Evolutionary conservation across 2,113 vertebrate species (phyloP).

Genomic region (Craseonycteris thonglongyai): DNA sequence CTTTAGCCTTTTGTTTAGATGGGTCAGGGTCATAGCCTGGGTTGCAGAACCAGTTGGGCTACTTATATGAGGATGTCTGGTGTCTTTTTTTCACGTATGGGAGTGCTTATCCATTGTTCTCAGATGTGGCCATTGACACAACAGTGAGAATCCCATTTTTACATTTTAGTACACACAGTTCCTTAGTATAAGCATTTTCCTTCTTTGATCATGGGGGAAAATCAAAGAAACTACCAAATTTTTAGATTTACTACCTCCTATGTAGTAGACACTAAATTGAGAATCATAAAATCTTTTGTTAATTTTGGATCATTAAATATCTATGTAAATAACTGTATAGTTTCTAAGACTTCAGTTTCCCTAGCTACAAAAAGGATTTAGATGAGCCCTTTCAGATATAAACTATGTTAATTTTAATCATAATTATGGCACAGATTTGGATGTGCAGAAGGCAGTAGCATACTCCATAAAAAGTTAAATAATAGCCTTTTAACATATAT

Average conservation of each 20-base stretch:
- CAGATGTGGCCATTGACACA: background rate
- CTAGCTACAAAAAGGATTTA: conserved; percentile 15
- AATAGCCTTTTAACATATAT: background rate
- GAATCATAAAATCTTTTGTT: background rate
- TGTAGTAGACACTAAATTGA: background rate
- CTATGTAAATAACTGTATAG: background rate
- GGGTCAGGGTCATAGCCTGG: background rate
- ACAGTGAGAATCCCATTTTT: background rate
- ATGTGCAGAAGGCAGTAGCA: background rate
- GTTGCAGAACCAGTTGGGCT: background rate
- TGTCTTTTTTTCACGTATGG: background rate
- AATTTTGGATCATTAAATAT: background rate
- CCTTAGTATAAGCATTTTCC: background rate
- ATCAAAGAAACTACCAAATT: background rate
- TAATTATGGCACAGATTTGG: background rate
- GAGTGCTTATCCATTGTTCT: background rate
- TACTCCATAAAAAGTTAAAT: conserved; percentile 5
- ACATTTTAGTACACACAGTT: background rate
- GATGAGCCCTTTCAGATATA: background rate
- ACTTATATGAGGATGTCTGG: background rate
- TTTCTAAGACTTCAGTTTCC: background rate
- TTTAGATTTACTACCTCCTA: background rate
- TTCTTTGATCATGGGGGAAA: background rate
- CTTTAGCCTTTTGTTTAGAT: background rate
- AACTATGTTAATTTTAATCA: background rate